Evolutionary conservation across 1,140 invertebrate species (phyloP), one percentile per base, ranked within the genome.

Genomic region (Stegodyphus mimosarum): DNA sequence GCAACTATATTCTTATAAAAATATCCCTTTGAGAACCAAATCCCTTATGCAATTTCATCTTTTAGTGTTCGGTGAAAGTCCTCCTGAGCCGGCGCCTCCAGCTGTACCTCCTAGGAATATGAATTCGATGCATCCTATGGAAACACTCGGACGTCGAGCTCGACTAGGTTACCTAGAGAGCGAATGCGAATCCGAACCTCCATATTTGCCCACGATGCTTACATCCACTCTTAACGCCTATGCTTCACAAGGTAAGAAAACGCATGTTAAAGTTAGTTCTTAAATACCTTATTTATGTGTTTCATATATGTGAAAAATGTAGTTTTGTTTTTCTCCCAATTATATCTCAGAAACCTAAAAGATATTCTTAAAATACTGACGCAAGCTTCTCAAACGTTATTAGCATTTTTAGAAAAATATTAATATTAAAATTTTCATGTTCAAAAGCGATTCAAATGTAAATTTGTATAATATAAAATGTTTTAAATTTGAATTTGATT

Each of bases 171-270:
- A 87, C 13, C 18, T 87, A 15, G 87, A 87, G 50, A 88, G 87
- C n/a, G 87, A 86, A 78, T 86, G 87, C n/a, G 84, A 87, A 55
- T 87, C 86, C 4, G 86, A 87, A 67, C 80, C 86, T 33, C 86
- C 86, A 6, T 87, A 85, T 69, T 74, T 83, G 13, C 86, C 86
- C 6, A 88, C 86, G 15, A 88, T 87, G 86, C 71, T 88, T 7
- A 69, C 74, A 49, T 78, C 81, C 7, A 83, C 83, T 6, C 76
- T 88, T 6, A 84, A 72, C 11, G 81, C 75, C 6, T 88, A 88
- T 55, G 79, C 86, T n/a, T 85, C 86, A 0, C 86, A 83, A 85
- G 87, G 87, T 88, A 86, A 75, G 18, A 33, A 33, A 33, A 33
- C 3, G 3, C 33, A 33, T 33, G 1, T 33, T 9, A 9, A n/a